Evolutionary conservation across 2,113 vertebrate genomes (phyloP), one percentile per base, ranked within the genome.

Genomic region (Macrotus californicus): DNA sequence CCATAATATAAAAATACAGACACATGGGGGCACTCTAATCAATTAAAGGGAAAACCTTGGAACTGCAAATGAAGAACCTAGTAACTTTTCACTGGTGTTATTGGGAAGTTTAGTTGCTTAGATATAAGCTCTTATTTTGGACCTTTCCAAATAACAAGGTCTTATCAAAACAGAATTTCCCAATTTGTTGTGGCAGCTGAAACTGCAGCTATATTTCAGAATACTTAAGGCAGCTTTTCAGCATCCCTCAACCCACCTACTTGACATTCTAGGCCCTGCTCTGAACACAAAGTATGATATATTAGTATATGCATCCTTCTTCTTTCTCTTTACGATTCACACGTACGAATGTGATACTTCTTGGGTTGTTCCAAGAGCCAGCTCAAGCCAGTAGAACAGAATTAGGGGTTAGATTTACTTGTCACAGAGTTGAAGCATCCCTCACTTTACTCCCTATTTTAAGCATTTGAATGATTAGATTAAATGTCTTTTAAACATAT

Each of bases 1-100:
- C 36, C 46, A 46, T 13, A 66, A 41, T 72, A 31, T 80, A 69
- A 94, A 69, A 83, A 80, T 59, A 11, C 34, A 81, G 66, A 89
- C 87, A 96, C 83, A 56, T 3, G 91, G 91, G 79, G 70, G 87
- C 91, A 91, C 83, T 91, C 54, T 93, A 87, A 67, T n/a, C 22
- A 91, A 16, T 52, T 36, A 61, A 91, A 82, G 26, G 59, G 16
- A 54, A 69, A 94, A 64, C 29, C 43, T 8, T 64, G 69, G 75
- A 87, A 24, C 34, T 26, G 69, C 75, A 61, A 83, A 80, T 83
- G 15, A 66, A 79, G 80, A 77, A 59, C 1, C 36, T 66, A 9
- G 50, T 14, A 43, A 7, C 6, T 19, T 87, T 46, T 90, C 54
- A 46, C 48, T 76, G 66, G 10, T 67, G 39, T 79, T n/a, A 48